Percentiles rank a stretch among this genome's conserved stretches.
phyloP scores from a whole-genome alignment of 2,888 invertebrate genomes.

The Brachynemurus nebulosus region DNA sequence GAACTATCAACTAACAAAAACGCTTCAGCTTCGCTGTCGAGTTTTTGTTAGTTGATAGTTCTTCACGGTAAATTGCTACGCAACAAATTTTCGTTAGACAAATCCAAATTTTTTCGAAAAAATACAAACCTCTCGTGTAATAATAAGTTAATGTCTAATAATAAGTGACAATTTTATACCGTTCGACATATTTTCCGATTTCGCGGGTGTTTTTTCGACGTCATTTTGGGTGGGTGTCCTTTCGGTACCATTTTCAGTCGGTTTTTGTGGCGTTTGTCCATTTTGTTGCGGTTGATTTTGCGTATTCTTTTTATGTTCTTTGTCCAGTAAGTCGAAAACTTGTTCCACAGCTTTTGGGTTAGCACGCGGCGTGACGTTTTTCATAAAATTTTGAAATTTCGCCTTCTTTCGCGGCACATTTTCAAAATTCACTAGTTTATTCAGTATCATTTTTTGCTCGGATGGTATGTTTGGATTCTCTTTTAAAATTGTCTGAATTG shows the following conservation, averaged over 20 bases:
- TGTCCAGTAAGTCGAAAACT: slow-evolving; percentile 5
- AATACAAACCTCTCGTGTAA: too few species aligned
- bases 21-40: too few species aligned
- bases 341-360: not conserved
- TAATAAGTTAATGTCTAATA: too few species aligned
- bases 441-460: not conserved
- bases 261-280: not conserved
- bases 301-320: slow-evolving; percentile 4
- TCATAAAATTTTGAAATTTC: slow-evolving; percentile 7
- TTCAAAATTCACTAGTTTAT: not conserved
- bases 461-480: not conserved
- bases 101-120: too few species aligned
- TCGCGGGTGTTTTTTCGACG: too few species aligned
- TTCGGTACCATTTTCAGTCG: not conserved
- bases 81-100: too few species aligned
- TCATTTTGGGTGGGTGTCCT: too few species aligned
- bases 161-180: too few species aligned
- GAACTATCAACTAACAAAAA: too few species aligned
- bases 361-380: not conserved
- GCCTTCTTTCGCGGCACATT: slow-evolving; percentile 8
- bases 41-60: too few species aligned
- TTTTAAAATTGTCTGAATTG: slow-evolving; percentile 2
- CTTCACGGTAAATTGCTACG: too few species aligned
- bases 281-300: not conserved
- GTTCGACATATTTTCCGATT: too few species aligned